A percentile compares a stretch with the other conserved stretches of the same genome.
Conservation (phyloP, 2,797 vertebrate genomes). For the Tarsius wallacei region DNA sequence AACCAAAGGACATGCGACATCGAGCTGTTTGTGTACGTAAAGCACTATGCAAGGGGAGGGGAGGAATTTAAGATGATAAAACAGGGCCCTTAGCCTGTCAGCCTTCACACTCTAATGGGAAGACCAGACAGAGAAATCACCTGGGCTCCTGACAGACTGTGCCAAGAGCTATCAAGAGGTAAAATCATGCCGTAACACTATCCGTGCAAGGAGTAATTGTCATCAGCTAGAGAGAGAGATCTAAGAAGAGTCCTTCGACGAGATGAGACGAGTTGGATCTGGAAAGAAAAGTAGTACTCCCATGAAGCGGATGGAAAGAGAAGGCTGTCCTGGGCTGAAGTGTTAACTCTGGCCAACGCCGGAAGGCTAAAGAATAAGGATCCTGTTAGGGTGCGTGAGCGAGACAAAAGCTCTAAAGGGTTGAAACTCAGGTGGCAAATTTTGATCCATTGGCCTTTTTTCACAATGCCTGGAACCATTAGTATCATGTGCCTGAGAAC, state of each 20-base stretch:
- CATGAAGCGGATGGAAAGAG: background rate
- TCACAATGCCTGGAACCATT: background rate
- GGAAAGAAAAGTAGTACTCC: background rate
- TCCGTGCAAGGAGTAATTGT: background rate
- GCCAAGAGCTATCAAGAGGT: background rate
- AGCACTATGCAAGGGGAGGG: background rate
- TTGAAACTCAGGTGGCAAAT: background rate
- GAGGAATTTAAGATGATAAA: slow-evolving; percentile 2
- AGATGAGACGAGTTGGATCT: background rate
- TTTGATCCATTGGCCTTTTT: background rate
- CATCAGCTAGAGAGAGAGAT: background rate
- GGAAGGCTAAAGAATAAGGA: background rate
- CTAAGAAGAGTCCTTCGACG: background rate
- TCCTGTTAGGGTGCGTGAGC: background rate
- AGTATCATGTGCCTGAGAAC: background rate
- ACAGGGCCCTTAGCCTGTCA: background rate
- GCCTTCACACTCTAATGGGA: background rate
- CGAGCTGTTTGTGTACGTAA: background rate
- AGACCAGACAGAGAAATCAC: background rate
- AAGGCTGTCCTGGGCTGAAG: background rate
- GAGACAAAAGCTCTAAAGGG: background rate
- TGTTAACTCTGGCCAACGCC: background rate
- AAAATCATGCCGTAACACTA: background rate
- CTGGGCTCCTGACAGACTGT: background rate
- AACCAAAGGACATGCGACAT: background rate